These are phyloP conservation scores for Ichneumoninae sp. DNA, from an alignment of 2,888 invertebrate genomes.

Conservation along the genomic window DNA sequence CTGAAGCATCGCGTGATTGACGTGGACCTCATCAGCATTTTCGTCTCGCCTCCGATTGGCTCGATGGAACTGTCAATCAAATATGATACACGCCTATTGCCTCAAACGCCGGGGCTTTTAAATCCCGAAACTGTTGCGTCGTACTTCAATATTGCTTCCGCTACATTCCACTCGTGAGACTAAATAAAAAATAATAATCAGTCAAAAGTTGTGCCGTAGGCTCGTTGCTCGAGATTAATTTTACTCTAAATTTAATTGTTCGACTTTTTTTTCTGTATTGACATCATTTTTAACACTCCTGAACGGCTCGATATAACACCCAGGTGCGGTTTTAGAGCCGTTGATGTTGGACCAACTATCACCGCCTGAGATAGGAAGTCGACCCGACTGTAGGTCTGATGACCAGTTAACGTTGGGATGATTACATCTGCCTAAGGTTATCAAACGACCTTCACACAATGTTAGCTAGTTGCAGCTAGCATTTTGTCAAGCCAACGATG, in stretches of 20 bases:
- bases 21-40: conserved; percentile 91
- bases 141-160: conserved; percentile 47
- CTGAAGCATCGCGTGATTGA: conserved; percentile 88
- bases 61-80: conserved; percentile 93
- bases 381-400: too few relatives aligned
- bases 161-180: not conserved
- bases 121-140: conserved; percentile 18
- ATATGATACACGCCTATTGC: conserved; percentile 86
- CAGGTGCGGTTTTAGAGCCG: too few relatives aligned
- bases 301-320: not conserved
- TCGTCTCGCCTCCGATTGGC: conserved; percentile 89
- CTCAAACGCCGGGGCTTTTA: conserved; percentile 54
- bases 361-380: too few relatives aligned
- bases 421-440: too few relatives aligned
- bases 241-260: conserved; percentile 35
- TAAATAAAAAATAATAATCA: not conserved
- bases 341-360: too few relatives aligned
- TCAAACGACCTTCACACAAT: too few relatives aligned
- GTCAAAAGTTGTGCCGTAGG: too few relatives aligned
- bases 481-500: too few relatives aligned
- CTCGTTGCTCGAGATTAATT: not conserved
- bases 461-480: too few relatives aligned
- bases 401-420: too few relatives aligned
- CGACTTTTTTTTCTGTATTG: conserved; percentile 21
- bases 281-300: not conserved